A percentile compares a stretch with the other conserved stretches of the same genome.
Evolutionary conservation across 2,797 vertebrate species (phyloP).

Genomic region (Falco berigora): DNA sequence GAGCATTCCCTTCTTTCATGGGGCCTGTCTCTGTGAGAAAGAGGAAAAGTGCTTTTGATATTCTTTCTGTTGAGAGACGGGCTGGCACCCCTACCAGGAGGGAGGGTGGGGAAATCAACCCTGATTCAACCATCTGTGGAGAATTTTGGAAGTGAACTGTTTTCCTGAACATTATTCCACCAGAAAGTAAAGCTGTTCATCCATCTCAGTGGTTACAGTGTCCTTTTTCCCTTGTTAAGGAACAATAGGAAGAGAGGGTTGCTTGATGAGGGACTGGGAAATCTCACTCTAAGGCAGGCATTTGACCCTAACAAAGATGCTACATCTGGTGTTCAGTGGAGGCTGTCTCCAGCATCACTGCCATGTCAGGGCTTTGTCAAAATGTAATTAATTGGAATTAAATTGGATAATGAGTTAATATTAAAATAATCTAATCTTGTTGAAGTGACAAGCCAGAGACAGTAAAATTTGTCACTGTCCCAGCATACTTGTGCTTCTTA

Average conservation of each 20-base stretch:
- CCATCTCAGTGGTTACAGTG: neutral
- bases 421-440: constrained; percentile 62
- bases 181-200: neutral
- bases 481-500: neutral
- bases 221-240: neutral
- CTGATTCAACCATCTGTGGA: neutral
- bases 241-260: neutral
- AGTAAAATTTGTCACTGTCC: constrained; percentile 53
- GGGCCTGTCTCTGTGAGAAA: neutral
- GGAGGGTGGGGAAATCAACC: constrained; percentile 5
- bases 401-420: constrained; percentile 65
- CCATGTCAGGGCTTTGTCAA: neutral
- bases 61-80: neutral
- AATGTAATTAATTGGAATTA: constrained; percentile 52
- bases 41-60: constrained; percentile 8
- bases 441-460: constrained; percentile 26
- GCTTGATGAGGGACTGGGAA: neutral
- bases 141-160: neutral
- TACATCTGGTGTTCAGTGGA: neutral
- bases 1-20: neutral
- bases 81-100: constrained; percentile 3
- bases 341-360: neutral
- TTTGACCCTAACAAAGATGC: neutral
- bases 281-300: neutral
- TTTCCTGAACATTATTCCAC: neutral